phyloP scores from a whole-genome alignment of 1,140 invertebrate species.

The Euschistus heros region DNA sequence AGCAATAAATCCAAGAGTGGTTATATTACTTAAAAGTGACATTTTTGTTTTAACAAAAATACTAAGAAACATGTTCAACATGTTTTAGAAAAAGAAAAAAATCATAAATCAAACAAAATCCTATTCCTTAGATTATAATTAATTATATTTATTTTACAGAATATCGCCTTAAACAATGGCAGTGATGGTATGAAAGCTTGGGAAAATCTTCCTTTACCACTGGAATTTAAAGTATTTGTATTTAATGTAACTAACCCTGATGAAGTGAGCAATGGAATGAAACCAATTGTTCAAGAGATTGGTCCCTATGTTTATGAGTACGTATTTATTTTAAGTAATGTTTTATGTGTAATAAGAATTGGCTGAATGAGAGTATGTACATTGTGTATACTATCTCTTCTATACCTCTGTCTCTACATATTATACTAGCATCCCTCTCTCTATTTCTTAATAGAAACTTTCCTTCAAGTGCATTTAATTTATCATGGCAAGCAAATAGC shows the following conservation, averaged over 20 bases:
- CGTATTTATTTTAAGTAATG: too few species aligned
- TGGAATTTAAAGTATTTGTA: slow-evolving; percentile 47
- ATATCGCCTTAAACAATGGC: slow-evolving; percentile 9
- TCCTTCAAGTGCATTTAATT: too few species aligned
- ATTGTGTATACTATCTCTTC: too few species aligned
- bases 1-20: not conserved
- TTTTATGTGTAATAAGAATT: too few species aligned
- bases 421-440: too few species aligned
- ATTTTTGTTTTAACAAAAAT: not conserved
- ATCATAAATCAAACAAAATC: too few species aligned
- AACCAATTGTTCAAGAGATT: slow-evolving; percentile 38
- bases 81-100: too few species aligned
- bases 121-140: not conserved
- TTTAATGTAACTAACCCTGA: slow-evolving; percentile 53
- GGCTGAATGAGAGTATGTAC: too few species aligned
- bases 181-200: slow-evolving; percentile 1
- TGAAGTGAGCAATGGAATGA: slow-evolving; percentile 40
- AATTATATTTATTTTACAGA: slow-evolving; percentile 22
- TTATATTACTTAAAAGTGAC: not conserved
- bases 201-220: slow-evolving; percentile 34
- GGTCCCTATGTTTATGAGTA: slow-evolving; percentile 39
- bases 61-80: not conserved
- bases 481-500: too few species aligned
- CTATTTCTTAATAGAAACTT: too few species aligned
- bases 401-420: too few species aligned